Base-by-base conservation (phyloP, 2,888 invertebrate species). In the Tenthredo livida region DNA sequence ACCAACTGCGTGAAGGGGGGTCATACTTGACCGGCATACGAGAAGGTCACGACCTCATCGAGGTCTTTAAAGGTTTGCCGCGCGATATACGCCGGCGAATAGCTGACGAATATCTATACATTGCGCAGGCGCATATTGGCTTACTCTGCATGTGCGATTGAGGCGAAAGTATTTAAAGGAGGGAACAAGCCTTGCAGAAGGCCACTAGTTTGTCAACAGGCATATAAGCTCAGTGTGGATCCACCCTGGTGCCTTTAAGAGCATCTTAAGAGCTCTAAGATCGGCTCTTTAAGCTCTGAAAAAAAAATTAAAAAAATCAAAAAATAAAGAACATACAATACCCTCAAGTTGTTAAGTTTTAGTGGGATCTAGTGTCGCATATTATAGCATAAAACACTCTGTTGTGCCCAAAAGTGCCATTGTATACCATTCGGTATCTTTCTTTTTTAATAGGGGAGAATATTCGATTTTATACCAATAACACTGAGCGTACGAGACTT, bases 81-180 rank as follows among this genome's bases (percentile, higher is more conserved):
- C 50, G 54, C 78, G 75, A 37, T 40, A 25, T 47, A 47, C 25
- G 4, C n/a, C 33, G 6, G n/a, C 25, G n/a, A 21, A 40, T 78
- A 75, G 47, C 54, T 72, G 77, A 80, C 73, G 61, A 50, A 83
- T 82, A 3, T 25, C 17, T 85, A 85, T 85, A 85, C 84, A 88
- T 84, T 86, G 90, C 91, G 91, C 92, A 91, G 89, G 92, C 90
- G 90, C 89, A 61, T 84, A 70, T 67, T 25, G 17, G 12, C 70
- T 33, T 21, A 40, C 50, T 67, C 40, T 50, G 33, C 58, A 86
- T 50, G 78, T 80, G 33, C 67, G 84, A 70, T 84, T 88, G 87
- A 87, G 88, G 90, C 90, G 91, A 92, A 91, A 91, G 92, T 92
- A 92, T 90, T 92, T 92, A 92, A 92, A 92, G 89, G 90, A 90